phyloP scores from a whole-genome alignment of 2,113 vertebrate genomes.

The Labeo rohita region DNA sequence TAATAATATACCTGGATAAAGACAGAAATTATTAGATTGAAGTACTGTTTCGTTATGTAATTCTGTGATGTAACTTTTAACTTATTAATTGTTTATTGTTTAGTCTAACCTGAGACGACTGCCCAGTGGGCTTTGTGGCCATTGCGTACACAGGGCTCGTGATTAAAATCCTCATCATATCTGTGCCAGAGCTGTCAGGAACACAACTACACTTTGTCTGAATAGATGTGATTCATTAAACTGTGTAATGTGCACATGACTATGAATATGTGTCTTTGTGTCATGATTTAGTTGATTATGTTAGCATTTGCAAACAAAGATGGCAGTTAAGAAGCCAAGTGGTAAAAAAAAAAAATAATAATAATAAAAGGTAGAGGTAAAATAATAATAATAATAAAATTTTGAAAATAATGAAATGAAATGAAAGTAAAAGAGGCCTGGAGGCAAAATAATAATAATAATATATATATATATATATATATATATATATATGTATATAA shows the following conservation, averaged over 20 bases:
- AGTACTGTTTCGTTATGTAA: neutral
- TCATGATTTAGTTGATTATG: neutral
- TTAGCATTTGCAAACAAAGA: neutral
- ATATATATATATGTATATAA: no score
- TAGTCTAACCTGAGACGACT: conserved; percentile 79
- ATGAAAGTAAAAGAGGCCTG: no score
- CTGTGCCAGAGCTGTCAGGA: conserved; percentile 73
- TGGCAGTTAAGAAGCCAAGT: neutral
- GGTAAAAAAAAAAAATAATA: neutral
- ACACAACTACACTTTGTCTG: neutral
- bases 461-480: no score
- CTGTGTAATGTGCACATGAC: neutral
- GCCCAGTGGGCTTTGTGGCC: conserved; percentile 91
- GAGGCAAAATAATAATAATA: neutral
- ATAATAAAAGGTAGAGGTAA: no score
- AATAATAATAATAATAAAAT: no score
- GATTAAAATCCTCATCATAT: conserved; percentile 91
- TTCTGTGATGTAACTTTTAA: neutral
- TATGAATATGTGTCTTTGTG: neutral
- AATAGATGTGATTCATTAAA: neutral
- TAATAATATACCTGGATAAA: conserved; percentile 70
- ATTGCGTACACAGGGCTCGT: conserved; percentile 80
- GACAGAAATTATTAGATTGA: neutral
- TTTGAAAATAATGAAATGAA: no score
- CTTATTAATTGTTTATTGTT: neutral